Conservation (phyloP, 1,140 invertebrate species). For the Periplaneta americana region DNA sequence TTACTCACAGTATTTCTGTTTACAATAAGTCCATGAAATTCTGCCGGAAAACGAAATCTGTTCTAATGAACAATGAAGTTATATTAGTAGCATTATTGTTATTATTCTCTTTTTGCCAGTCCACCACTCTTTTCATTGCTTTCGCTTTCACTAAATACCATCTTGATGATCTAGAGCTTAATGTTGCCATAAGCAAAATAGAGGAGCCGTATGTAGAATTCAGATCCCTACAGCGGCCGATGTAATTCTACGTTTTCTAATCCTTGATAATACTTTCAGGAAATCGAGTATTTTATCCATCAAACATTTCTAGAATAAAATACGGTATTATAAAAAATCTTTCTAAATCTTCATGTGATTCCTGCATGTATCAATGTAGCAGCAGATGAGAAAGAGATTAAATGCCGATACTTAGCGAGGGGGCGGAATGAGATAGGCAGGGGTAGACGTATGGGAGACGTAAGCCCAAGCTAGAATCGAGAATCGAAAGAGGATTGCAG, state of each 20-base stretch:
- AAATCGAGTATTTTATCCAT: neutral
- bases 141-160: too few relatives aligned
- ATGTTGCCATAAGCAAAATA: too few relatives aligned
- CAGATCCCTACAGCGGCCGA: too few relatives aligned
- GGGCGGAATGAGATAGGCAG: neutral
- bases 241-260: neutral
- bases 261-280: neutral
- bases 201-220: too few relatives aligned
- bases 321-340: neutral
- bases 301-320: neutral
- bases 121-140: too few relatives aligned
- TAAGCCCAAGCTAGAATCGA: neutral
- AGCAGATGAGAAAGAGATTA: neutral
- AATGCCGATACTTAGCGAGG: neutral
- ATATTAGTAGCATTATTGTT: too few relatives aligned
- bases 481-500: neutral
- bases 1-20: too few relatives aligned
- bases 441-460: neutral
- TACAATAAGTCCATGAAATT: too few relatives aligned
- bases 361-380: neutral
- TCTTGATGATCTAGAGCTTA: too few relatives aligned
- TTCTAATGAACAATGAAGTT: too few relatives aligned
- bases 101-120: too few relatives aligned
- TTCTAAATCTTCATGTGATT: neutral
- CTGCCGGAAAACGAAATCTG: too few relatives aligned